Base-by-base conservation (phyloP, 2,797 vertebrate genomes). In the Girardinus metallicus region DNA sequence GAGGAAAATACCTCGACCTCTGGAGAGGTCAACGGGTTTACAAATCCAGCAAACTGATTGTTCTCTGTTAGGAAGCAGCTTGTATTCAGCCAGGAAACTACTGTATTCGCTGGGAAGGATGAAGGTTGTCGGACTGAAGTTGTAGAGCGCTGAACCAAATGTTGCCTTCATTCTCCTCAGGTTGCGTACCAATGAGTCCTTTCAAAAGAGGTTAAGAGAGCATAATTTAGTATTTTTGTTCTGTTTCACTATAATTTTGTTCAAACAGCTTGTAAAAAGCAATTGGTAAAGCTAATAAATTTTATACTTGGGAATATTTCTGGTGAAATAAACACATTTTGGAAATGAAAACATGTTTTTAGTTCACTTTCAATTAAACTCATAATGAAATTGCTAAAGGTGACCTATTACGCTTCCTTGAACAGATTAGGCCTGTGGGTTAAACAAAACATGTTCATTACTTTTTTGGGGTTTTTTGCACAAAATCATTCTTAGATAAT, bases 21-120 rank as follows among this genome's bases (percentile, higher is more conserved):
- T 90, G 44, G 97, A 98, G 0, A 96, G 92, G 78, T 94, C 94
- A 7, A 95, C 96, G 0, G 96, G 96, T 74, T 97, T 97, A 82
- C 96, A 96, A 66, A 97, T 97, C 96, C 97, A 97, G 84, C 95
- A 96, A 49, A 84, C 86, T 0, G 78, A 39, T 2, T 26, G 47
- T 4, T 84, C 89, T 46, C 75, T 74, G 23, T 8, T 43, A 66
- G 79, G 76, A 34, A 73, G 95, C 74, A 94, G 94, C 46, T 90
- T 92, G 83, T 96, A 96, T 41, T 96, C 93, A 0, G 93, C 87
- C 74, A 96, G 80, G 76, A 97, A 97, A 77, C 93, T 95, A 41
- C 88, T 88, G 73, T 96, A 96, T 87, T 97, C 95, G 0, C 89
- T 95, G 41, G 96, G 97, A 83, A 97, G 93, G 86, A 96, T 93